A percentile compares a stretch with the other conserved stretches of the same genome.
Conservation (phyloP, 2,888 invertebrate species). For the Minunthozetes semirufus region DNA sequence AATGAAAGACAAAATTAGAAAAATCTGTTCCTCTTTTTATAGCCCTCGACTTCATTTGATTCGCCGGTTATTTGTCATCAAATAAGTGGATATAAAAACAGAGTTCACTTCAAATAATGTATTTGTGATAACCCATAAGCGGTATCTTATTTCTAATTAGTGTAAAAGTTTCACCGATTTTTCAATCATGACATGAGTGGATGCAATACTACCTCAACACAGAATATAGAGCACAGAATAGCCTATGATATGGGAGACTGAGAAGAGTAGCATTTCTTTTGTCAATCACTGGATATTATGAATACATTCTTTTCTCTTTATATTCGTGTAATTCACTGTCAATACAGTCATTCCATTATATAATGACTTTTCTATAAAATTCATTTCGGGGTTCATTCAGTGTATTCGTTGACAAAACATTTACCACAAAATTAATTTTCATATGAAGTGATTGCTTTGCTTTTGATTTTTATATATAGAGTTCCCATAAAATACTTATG, state of each 20-base stretch:
- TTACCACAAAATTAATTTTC: slow-evolving; percentile 18
- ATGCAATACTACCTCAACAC: slow-evolving; percentile 7
- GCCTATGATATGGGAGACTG: neutral
- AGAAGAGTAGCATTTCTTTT: neutral
- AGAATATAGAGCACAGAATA: neutral
- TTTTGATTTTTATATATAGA: neutral
- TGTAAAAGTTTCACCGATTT: slow-evolving; percentile 26
- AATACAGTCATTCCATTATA: slow-evolving; percentile 11
- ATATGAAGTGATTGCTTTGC: slow-evolving; percentile 11
- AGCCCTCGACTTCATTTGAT: too few species aligned
- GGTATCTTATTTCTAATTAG: slow-evolving; percentile 27
- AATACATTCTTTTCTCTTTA: slow-evolving; percentile 1
- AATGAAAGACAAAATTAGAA: neutral
- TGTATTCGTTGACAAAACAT: neutral
- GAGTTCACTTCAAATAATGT: neutral
- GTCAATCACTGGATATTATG: slow-evolving; percentile 5
- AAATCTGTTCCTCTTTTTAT: too few species aligned
- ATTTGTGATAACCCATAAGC: neutral
- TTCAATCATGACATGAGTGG: slow-evolving; percentile 27
- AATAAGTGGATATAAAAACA: neutral
- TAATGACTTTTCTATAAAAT: slow-evolving; percentile 7
- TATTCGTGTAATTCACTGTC: neutral
- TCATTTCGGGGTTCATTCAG: slow-evolving; percentile 9
- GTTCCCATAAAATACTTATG: too few species aligned
- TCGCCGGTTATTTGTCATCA: neutral